These are phyloP conservation scores for Gari tellinella DNA, from an alignment of 2,888 invertebrate species.

Conservation along the genomic window DNA sequence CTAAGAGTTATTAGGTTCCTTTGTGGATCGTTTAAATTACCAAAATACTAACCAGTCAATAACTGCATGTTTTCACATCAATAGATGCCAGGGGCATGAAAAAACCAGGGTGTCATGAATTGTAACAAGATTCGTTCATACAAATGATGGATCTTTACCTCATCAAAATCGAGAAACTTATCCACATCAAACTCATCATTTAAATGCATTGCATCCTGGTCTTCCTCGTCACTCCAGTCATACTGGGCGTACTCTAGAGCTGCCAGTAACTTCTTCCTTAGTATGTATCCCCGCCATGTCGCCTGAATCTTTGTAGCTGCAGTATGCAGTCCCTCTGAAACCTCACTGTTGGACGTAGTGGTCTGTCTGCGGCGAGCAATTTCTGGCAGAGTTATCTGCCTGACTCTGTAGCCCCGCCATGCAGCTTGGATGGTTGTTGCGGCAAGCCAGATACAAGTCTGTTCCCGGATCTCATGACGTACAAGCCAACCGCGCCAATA, in stretches of 20 bases:
- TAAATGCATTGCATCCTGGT: conserved; percentile 65
- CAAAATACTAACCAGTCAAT: no score
- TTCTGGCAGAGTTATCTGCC: conserved; percentile 7
- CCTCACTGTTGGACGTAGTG: conserved; percentile 37
- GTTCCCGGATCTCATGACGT: conserved; percentile 43
- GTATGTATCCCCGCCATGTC: conserved; percentile 71
- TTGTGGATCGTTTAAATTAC: no score
- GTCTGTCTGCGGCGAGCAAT: not conserved
- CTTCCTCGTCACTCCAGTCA: conserved; percentile 66
- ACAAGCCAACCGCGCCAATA: conserved; percentile 66
- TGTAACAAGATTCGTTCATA: not conserved
- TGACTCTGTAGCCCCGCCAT: conserved; percentile 46
- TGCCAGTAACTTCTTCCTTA: conserved; percentile 68
- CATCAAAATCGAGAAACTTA: conserved; percentile 68
- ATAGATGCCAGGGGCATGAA: no score
- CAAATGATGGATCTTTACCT: no score
- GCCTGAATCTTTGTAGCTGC: conserved; percentile 77
- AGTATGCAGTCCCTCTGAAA: conserved; percentile 55
- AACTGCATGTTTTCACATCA: no score
- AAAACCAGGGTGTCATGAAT: not conserved
- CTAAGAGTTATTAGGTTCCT: no score
- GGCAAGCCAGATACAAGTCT: conserved; percentile 53
- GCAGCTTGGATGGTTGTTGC: conserved; percentile 63
- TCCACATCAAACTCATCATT: conserved; percentile 72
- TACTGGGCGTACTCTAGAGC: conserved; percentile 76